Conservation (phyloP, 2,888 invertebrate genomes). For the Nezara viridula region DNA sequence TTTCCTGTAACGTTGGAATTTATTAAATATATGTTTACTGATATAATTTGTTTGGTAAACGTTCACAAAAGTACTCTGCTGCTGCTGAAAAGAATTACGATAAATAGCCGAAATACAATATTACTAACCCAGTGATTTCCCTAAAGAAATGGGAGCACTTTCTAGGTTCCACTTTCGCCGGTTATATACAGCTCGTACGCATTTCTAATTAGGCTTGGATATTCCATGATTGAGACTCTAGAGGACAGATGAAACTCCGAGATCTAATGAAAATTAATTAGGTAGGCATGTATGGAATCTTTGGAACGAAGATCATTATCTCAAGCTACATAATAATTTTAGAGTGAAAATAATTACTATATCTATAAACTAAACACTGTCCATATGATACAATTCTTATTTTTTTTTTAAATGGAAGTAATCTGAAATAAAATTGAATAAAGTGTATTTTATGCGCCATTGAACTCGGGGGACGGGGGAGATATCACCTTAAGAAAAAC, state of each 20-base stretch:
- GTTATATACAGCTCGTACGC: not conserved
- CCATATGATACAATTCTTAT: no score
- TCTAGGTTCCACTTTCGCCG: conserved; percentile 8
- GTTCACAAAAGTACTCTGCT: no score
- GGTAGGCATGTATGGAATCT: no score
- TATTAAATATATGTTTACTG: no score
- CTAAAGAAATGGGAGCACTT: not conserved
- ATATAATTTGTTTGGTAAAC: no score
- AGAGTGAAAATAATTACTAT: not conserved
- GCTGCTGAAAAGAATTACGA: not conserved
- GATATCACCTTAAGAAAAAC: no score
- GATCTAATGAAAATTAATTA: not conserved
- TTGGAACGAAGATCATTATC: not conserved
- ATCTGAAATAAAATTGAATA: no score
- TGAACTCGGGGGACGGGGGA: no score
- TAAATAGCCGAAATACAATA: not conserved
- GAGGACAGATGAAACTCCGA: not conserved
- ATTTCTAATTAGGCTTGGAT: conserved; percentile 2
- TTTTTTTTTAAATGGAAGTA: no score
- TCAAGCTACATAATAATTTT: not conserved
- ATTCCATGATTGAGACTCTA: not conserved
- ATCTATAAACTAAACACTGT: no score
- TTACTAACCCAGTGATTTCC: not conserved
- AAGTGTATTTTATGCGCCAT: no score
- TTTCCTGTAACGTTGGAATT: no score